These are phyloP conservation scores for Drosophila affinis DNA, from an alignment of 2,888 invertebrate genomes.

Conservation along the genomic window DNA sequence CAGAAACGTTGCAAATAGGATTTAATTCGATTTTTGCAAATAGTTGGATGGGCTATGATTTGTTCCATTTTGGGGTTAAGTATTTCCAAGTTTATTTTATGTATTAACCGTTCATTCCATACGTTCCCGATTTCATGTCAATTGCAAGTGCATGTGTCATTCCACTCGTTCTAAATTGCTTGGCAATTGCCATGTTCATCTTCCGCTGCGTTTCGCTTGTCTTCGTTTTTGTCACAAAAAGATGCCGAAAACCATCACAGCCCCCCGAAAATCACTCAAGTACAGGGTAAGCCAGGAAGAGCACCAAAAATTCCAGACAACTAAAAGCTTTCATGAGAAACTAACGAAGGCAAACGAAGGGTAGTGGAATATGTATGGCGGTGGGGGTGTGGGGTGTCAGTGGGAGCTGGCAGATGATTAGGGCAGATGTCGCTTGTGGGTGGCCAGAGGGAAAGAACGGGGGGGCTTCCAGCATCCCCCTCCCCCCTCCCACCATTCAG, in stretches of 20 bases:
- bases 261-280: background rate
- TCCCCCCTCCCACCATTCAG: background rate
- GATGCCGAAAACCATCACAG: background rate
- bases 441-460: slow-evolving; percentile 12
- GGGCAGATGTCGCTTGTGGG: slow-evolving; percentile 67
- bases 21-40: too few species aligned
- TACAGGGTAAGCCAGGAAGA: slow-evolving; percentile 21
- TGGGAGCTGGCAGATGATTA: slow-evolving; percentile 57
- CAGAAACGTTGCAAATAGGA: too few species aligned
- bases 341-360: slow-evolving; percentile 52
- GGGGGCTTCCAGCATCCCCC: slow-evolving; percentile 4
- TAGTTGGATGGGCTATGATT: too few species aligned
- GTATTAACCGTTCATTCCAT: too few species aligned
- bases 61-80: too few species aligned
- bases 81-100: too few species aligned
- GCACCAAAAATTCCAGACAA: slow-evolving; percentile 76
- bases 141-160: too few species aligned
- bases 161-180: too few species aligned
- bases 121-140: too few species aligned
- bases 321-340: slow-evolving; percentile 77
- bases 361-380: background rate
- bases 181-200: too few species aligned
- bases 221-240: background rate
- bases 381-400: slow-evolving; percentile 6
- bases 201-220: too few species aligned